phyloP scores from a whole-genome alignment of 2,888 invertebrate genomes.

The Perithous albicinctus region DNA sequence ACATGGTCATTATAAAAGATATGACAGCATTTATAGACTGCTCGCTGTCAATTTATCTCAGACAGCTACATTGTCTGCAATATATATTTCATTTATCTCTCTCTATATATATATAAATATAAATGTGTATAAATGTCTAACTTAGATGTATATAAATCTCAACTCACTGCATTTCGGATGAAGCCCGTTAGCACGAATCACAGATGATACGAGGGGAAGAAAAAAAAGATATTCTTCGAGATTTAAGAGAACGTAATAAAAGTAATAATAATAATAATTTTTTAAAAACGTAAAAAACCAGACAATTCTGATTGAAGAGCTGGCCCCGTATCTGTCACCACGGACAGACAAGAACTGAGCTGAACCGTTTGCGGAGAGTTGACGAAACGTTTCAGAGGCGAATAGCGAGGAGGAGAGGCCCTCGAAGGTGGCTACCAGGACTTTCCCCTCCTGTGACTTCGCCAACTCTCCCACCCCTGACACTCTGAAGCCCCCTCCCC shows the following conservation, averaged over 20 bases:
- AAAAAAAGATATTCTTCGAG: background rate
- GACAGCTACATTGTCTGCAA: slow-evolving; percentile 10
- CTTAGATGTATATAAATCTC: slow-evolving; percentile 45
- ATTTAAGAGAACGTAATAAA: background rate
- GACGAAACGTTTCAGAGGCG: slow-evolving; percentile 74
- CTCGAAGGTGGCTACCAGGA: slow-evolving; percentile 78
- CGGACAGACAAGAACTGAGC: slow-evolving; percentile 78
- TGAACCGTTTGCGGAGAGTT: slow-evolving; percentile 71
- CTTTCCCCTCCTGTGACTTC: slow-evolving; percentile 75
- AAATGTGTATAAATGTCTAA: background rate
- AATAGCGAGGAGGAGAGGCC: slow-evolving; percentile 73
- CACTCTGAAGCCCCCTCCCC: slow-evolving; percentile 49
- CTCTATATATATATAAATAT: background rate
- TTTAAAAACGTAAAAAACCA: slow-evolving; percentile 45
- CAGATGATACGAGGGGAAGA: slow-evolving; percentile 7
- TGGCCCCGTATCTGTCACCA: slow-evolving; percentile 76
- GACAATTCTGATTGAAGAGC: slow-evolving; percentile 27
- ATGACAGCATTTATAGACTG: slow-evolving; percentile 42
- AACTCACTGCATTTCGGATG: slow-evolving; percentile 74
- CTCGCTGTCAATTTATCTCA: slow-evolving; percentile 33
- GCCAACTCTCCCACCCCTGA: slow-evolving; percentile 58
- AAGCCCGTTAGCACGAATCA: slow-evolving; percentile 12
- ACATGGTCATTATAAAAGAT: slow-evolving; percentile 54
- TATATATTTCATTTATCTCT: background rate
- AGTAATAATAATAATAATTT: slow-evolving; percentile 16